Evolutionary conservation across 2,888 invertebrate species (phyloP).

Genomic region (Andrena dorsata): DNA sequence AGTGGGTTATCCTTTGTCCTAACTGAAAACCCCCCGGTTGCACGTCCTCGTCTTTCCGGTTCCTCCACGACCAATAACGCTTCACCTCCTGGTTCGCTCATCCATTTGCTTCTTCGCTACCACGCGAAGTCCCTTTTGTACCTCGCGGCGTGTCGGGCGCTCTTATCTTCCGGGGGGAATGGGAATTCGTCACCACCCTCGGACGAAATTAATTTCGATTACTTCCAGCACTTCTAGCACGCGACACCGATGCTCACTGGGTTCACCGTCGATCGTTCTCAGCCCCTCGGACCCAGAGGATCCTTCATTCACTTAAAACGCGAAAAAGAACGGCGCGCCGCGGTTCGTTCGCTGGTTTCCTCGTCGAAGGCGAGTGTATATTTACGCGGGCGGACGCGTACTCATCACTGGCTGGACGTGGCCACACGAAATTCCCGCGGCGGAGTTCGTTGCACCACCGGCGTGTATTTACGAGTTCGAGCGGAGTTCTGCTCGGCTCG

Average conservation of each 20-base stretch:
- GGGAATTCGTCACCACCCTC: no score
- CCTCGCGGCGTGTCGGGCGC: not conserved
- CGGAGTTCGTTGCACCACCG: conserved; percentile 49
- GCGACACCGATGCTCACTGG: no score
- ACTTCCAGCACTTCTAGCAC: no score
- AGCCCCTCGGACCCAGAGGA: no score
- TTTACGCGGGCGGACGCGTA: no score
- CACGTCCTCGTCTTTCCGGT: conserved; percentile 63
- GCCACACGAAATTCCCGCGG: conserved; percentile 22
- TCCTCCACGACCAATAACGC: conserved; percentile 59
- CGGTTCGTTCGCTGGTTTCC: no score
- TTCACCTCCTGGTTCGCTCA: conserved; percentile 30
- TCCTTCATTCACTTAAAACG: no score
- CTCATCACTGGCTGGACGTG: not conserved
- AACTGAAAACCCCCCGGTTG: conserved; percentile 43
- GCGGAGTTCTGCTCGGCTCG: conserved; percentile 13
- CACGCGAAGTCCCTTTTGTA: conserved; percentile 1
- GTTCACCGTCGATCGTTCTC: no score
- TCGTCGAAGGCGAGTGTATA: no score
- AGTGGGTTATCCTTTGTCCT: conserved; percentile 72
- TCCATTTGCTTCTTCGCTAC: conserved; percentile 26
- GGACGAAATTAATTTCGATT: no score
- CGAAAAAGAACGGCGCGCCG: no score
- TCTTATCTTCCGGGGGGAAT: not conserved
- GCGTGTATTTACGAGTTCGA: conserved; percentile 22